phyloP scores from a whole-genome alignment of 2,888 invertebrate genomes.

The Eretmocerus hayati region DNA sequence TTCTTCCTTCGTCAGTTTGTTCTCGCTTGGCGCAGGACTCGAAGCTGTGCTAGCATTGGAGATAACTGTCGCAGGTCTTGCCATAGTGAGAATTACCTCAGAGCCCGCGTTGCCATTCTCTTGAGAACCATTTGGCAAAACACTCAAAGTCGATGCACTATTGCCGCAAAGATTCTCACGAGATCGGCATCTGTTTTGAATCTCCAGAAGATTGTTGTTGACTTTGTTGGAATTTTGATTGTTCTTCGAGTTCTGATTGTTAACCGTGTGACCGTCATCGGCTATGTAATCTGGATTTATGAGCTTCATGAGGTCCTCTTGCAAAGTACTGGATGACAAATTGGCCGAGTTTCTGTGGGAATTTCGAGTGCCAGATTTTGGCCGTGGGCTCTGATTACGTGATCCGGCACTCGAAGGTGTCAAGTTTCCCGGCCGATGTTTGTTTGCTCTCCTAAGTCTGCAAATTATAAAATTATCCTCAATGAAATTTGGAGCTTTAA shows the following conservation, averaged over 20 bases:
- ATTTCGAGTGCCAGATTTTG: slow-evolving; percentile 53
- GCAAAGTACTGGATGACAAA: slow-evolving; percentile 57
- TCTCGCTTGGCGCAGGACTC: slow-evolving; percentile 53
- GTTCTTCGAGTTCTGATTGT: slow-evolving; percentile 37
- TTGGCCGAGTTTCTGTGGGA: slow-evolving; percentile 58
- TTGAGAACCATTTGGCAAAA: slow-evolving; percentile 36
- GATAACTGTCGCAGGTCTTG: slow-evolving; percentile 60
- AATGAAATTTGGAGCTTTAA: too few species aligned
- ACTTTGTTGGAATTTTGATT: slow-evolving; percentile 45
- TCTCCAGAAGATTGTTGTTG: slow-evolving; percentile 40
- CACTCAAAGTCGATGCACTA: slow-evolving; percentile 39
- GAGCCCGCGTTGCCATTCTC: slow-evolving; percentile 42
- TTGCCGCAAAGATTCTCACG: slow-evolving; percentile 45
- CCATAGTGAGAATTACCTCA: slow-evolving; percentile 60
- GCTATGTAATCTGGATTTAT: slow-evolving; percentile 68
- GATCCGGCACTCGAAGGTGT: slow-evolving; percentile 50
- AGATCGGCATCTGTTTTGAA: slow-evolving; percentile 44
- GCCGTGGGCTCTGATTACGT: slow-evolving; percentile 57
- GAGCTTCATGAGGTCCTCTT: slow-evolving; percentile 80
- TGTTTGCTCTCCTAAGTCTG: slow-evolving; percentile 47
- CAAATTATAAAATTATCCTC: neutral
- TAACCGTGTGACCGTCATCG: slow-evolving; percentile 37
- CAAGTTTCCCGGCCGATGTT: slow-evolving; percentile 45
- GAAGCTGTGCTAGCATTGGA: slow-evolving; percentile 57
- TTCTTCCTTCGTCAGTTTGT: slow-evolving; percentile 54